phyloP scores from a whole-genome alignment of 2,797 vertebrate species.

The Sciaenops ocellatus region DNA sequence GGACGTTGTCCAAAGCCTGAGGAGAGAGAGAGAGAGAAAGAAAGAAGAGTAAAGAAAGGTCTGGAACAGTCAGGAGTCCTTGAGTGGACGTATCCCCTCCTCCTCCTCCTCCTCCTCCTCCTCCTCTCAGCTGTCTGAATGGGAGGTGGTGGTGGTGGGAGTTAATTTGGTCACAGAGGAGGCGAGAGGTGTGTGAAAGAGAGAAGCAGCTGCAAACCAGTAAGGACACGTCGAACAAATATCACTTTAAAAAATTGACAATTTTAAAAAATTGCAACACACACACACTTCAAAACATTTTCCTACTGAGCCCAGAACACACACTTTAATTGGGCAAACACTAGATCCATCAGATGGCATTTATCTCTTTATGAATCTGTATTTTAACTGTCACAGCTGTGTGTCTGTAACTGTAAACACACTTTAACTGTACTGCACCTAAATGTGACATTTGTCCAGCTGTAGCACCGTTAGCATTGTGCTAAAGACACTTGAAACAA shows the following conservation, averaged over 20 bases:
- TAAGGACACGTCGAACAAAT: neutral
- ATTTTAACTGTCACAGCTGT: too few species aligned
- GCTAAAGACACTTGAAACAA: neutral
- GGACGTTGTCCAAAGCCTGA: conserved; percentile 93
- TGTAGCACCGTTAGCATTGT: conserved; percentile 27
- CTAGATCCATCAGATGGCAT: rapidly evolving
- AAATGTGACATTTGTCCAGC: neutral
- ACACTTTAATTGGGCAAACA: conserved; percentile 1
- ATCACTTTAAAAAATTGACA: neutral
- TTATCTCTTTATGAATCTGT: neutral
- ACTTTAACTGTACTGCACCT: neutral
- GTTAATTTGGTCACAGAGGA: conserved; percentile 52
- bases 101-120: neutral
- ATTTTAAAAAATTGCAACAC: neutral
- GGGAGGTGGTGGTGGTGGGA: neutral
- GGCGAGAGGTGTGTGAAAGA: conserved; percentile 9
- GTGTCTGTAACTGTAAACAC: too few species aligned
- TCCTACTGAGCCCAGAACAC: rapidly evolving
- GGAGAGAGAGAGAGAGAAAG: neutral
- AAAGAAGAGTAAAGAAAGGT: conserved; percentile 1
- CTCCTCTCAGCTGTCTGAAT: conserved; percentile 53
- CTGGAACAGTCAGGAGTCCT: conserved; percentile 16
- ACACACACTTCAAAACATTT: neutral
- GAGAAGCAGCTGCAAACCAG: conserved; percentile 68
- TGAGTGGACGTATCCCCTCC: neutral